Percentiles rank a stretch among this genome's conserved stretches.
Conservation (phyloP, 1,140 invertebrate genomes). For the Ruditapes philippinarum region DNA sequence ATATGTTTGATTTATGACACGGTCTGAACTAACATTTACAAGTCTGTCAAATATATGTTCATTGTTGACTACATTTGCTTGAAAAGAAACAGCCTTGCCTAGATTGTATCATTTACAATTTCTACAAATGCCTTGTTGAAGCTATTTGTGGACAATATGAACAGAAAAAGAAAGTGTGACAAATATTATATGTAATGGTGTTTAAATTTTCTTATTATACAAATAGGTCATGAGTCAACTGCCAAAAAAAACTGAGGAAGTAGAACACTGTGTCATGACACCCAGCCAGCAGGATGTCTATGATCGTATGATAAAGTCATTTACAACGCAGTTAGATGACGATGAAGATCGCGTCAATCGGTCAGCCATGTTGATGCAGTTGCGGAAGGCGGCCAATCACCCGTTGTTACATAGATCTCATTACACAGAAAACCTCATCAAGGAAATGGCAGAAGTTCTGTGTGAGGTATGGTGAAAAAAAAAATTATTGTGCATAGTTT, state of each 20-base stretch:
- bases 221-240: conserved; percentile 91
- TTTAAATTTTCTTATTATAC: too few relatives aligned
- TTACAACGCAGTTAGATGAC: conserved; percentile 83
- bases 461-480: conserved; percentile 87
- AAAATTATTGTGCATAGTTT: too few relatives aligned
- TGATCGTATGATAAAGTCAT: conserved; percentile 91
- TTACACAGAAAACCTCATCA: conserved; percentile 92
- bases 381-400: conserved; percentile 85
- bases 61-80: too few relatives aligned
- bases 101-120: too few relatives aligned
- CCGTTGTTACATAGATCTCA: conserved; percentile 91
- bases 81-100: too few relatives aligned
- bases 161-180: too few relatives aligned
- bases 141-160: too few relatives aligned
- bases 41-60: too few relatives aligned
- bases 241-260: conserved; percentile 92
- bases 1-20: too few relatives aligned
- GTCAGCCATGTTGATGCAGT: conserved; percentile 85
- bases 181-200: too few relatives aligned
- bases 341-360: conserved; percentile 66
- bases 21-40: too few relatives aligned
- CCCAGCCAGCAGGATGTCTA: conserved; percentile 92
- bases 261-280: conserved; percentile 90
- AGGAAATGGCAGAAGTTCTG: conserved; percentile 91
- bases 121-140: too few relatives aligned